Percentiles rank a stretch among this genome's conserved stretches.
Evolutionary conservation across 2,797 vertebrate genomes (phyloP).

Genomic region (Cetoscarus ocellatus): DNA sequence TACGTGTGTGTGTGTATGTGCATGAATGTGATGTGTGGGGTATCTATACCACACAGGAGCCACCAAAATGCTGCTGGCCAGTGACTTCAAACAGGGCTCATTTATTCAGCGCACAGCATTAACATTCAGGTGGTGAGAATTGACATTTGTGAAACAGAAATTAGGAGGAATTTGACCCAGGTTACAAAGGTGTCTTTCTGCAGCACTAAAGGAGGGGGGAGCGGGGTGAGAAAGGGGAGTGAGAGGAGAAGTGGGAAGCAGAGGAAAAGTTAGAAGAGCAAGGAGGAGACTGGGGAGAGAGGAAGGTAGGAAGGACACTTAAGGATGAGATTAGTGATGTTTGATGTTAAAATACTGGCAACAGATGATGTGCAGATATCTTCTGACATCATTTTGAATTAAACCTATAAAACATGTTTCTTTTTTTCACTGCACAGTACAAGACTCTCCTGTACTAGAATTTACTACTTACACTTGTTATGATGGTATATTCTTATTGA

Average conservation of each 20-base stretch:
- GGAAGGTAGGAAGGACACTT: slow-evolving; percentile 17
- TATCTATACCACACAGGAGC: slow-evolving; percentile 45
- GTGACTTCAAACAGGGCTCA: slow-evolving; percentile 63
- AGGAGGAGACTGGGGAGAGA: slow-evolving; percentile 41
- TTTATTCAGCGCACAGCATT: slow-evolving; percentile 52
- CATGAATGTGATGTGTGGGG: slow-evolving; percentile 40
- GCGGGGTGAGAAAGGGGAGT: slow-evolving; percentile 3
- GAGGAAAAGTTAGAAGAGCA: slow-evolving; percentile 35
- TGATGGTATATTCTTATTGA: too few relatives aligned
- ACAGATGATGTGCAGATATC: too few relatives aligned
- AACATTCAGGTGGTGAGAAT: slow-evolving; percentile 64
- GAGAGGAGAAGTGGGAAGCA: neutral
- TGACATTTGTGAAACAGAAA: slow-evolving; percentile 56
- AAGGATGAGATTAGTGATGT: neutral
- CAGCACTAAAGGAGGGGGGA: slow-evolving; percentile 20
- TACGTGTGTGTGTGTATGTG: slow-evolving; percentile 12
- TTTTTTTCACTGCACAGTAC: too few relatives aligned
- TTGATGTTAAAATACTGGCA: too few relatives aligned
- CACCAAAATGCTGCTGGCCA: slow-evolving; percentile 41
- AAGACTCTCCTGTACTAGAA: too few relatives aligned
- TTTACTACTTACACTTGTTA: too few relatives aligned
- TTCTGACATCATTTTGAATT: too few relatives aligned
- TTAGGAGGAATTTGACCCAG: slow-evolving; percentile 63
- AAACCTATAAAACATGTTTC: too few relatives aligned
- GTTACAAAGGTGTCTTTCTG: slow-evolving; percentile 77